Percentiles rank a stretch among this genome's conserved stretches.
phyloP scores from a whole-genome alignment of 2,113 vertebrate species.

The Zootoca vivipara region DNA sequence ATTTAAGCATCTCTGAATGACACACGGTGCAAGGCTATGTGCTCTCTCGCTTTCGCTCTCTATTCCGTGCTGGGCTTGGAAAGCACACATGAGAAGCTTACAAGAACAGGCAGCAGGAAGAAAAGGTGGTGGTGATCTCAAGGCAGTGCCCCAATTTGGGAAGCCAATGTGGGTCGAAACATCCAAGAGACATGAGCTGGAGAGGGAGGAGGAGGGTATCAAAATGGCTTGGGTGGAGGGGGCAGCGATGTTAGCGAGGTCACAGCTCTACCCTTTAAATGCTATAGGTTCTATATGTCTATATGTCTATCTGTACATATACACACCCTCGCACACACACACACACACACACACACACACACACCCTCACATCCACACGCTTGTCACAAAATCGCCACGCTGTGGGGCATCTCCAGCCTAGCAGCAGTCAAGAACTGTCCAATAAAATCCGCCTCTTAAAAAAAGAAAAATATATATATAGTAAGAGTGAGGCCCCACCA shows the following conservation, averaged over 20 bases:
- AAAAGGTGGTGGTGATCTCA: background rate
- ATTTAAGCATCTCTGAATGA: background rate
- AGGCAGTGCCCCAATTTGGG: slow-evolving; percentile 28
- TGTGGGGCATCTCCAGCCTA: slow-evolving; percentile 33
- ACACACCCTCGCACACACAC: background rate
- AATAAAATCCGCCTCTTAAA: slow-evolving; percentile 51
- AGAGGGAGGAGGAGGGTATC: background rate
- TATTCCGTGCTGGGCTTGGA: background rate
- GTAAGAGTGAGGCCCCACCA: background rate
- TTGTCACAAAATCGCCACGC: slow-evolving; percentile 52
- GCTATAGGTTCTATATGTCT: slow-evolving; percentile 63
- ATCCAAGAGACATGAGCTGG: slow-evolving; percentile 17
- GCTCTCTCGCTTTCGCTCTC: background rate
- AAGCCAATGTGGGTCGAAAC: slow-evolving; percentile 34
- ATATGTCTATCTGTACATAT: slow-evolving; percentile 50
- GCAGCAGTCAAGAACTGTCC: slow-evolving; percentile 37
- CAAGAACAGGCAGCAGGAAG: background rate
- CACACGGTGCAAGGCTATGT: background rate
- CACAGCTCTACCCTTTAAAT: slow-evolving; percentile 66
- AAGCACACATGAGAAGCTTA: slow-evolving; percentile 17
- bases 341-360: background rate
- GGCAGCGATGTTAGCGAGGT: slow-evolving; percentile 57
- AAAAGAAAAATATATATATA: background rate
- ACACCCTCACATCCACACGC: background rate
- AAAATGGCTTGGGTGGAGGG: slow-evolving; percentile 1